Base-by-base conservation (phyloP, 2,797 vertebrate species). In the Leucoraja ocellata region DNA sequence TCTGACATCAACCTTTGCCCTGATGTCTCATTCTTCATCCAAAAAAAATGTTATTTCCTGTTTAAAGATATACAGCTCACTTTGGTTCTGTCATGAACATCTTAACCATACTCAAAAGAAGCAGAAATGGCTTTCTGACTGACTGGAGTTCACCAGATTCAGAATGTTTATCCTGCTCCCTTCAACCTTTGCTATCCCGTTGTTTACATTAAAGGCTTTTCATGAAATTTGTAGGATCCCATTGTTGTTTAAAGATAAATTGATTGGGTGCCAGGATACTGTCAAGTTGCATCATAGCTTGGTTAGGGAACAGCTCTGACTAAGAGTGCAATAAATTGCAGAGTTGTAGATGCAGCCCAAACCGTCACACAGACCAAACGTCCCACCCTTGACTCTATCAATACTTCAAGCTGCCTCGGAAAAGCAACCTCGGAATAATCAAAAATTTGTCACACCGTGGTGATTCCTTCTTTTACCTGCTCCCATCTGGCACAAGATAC, bases 1-100 rank as follows among this genome's bases (percentile, higher is more conserved):
- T 92, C 71, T 92, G 90, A 92, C 90, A 74, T 74, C 90, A 91
- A 91, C 71, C 90, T 92, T 76, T 92, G 71, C 71, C 90, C 71
- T 92, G 71, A 74, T 76, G 71, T 76, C 71, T 74, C 65, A 92
- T 76, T 76, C 71, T 92, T 76, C 71, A 74, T 92, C 63, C 90
- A 54, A 74, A 91, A 76, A 46, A 76, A 74, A 28, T 54, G 39
- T 14, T 71, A 58, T 92, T 92, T 92, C 68, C 39, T 76, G 73
- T 76, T 36, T 28, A 1, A 74, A 76, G 68, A 54, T 76, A 74
- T 92, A 74, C 39, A 92, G 23, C 39, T 92, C 71, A 74, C 71
- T 92, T 76, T 91, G 10, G 25, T 54, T 92, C 21, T 92, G 90
- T 92, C 71, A 92, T 54, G 68, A 58, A 54, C 46, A 58, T 76